Conservation (phyloP, 1,140 invertebrate species). For the Caenorhabditis remanei region DNA sequence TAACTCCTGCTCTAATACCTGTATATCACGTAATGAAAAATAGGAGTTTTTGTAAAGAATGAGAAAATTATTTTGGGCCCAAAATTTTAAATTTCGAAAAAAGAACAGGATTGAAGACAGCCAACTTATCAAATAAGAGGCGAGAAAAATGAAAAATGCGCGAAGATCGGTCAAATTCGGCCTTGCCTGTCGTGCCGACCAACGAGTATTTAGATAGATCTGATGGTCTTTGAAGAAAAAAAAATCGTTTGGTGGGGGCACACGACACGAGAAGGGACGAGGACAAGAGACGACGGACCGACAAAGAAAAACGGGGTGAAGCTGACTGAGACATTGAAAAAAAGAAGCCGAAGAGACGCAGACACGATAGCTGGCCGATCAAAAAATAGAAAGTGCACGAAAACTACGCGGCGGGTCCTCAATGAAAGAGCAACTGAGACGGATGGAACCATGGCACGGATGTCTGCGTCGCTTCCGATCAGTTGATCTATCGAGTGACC, state of each 20-base stretch:
- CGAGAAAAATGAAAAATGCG: constrained; percentile 26
- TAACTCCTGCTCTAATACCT: no score
- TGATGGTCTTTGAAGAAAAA: constrained; percentile 34
- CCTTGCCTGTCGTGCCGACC: constrained; percentile 41
- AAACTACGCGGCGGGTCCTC: constrained; percentile 42
- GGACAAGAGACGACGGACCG: constrained; percentile 43
- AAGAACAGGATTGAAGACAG: background rate
- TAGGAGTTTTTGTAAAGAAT: no score
- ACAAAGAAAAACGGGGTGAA: constrained; percentile 31
- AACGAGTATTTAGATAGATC: constrained; percentile 3
- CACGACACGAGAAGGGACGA: background rate
- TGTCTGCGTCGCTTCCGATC: background rate
- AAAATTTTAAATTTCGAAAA: background rate
- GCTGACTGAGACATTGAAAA: constrained; percentile 11
- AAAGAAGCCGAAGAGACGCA: constrained; percentile 12
- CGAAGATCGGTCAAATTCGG: constrained; percentile 36
- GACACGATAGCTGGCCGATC: constrained; percentile 13
- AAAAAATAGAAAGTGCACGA: constrained; percentile 48
- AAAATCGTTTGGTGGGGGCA: background rate
- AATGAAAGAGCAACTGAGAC: background rate
- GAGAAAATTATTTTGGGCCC: no score
- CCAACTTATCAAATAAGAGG: background rate
- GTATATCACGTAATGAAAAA: no score
- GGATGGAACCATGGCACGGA: background rate
- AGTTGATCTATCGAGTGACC: background rate